Conservation (phyloP, 2,888 invertebrate genomes). For the Eueremaeus valkanovi region DNA sequence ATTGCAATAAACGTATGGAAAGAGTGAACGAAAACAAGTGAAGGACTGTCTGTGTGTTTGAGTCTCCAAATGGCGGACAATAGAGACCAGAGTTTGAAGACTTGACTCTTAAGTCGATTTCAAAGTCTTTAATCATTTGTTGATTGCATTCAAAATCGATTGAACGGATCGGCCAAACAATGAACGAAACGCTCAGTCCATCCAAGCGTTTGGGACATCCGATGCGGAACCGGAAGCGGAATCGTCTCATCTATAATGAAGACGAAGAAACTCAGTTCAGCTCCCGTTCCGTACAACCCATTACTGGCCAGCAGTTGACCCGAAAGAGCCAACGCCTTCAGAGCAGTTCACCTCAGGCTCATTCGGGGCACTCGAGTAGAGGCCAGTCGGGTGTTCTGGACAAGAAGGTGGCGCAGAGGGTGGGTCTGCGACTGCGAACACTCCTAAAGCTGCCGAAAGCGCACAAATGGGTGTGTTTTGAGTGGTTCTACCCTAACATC, state of each 20-base stretch:
- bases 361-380: background rate
- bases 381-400: constrained; percentile 55
- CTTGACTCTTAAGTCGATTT: too few relatives aligned
- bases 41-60: too few relatives aligned
- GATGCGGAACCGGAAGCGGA: constrained; percentile 75
- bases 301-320: constrained; percentile 54
- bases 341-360: background rate
- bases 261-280: constrained; percentile 55
- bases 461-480: constrained; percentile 98
- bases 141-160: too few relatives aligned
- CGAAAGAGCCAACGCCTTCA: constrained; percentile 50
- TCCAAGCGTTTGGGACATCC: constrained; percentile 40
- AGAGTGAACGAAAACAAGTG: too few relatives aligned
- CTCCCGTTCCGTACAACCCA: constrained; percentile 70
- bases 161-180: too few relatives aligned
- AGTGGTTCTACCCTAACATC: constrained; percentile 99
- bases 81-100: too few relatives aligned
- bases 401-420: constrained; percentile 78
- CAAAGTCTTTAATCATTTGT: too few relatives aligned
- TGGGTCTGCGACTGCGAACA: constrained; percentile 80
- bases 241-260: constrained; percentile 82
- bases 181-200: background rate
- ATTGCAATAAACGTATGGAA: too few relatives aligned
- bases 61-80: too few relatives aligned
- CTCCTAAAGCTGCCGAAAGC: constrained; percentile 95